Evolutionary conservation across 1,140 invertebrate species (phyloP), one percentile per base, ranked within the genome.

Genomic region (Drosophila mauritiana): DNA sequence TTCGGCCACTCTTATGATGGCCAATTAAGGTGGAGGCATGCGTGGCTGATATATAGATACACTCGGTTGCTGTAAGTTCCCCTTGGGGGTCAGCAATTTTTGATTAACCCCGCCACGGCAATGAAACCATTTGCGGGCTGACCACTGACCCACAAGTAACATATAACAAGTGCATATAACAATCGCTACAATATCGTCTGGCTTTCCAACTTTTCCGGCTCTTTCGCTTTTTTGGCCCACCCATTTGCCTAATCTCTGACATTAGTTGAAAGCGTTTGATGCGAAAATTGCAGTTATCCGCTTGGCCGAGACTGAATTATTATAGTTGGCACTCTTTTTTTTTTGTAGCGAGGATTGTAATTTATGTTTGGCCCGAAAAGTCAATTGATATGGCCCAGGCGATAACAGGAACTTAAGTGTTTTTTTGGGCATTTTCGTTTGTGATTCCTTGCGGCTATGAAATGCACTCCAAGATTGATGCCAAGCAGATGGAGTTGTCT

Each of bases 11-110:
- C 80, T 86, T 82, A 79, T 88, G 83, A 79, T 86, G 80, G 72
- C 75, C 83, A 88, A 86, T 86, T 86, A 86, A 88, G 77, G 68
- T 82, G 62, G 67, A 65, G 80, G 78, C 82, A 86, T 78, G 79
- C 83, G 82, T 80, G 73, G 77, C 17, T 62, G 65, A 62, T 75
- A 69, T 58, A 65, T 39, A 59, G 49, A 56, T 62, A 62, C 22
- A 39, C 45, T 52, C 22, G 51, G 25, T 8, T 43, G 4, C 17
- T 12, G 12, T 20, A 43, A 20, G 42, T 10, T 45, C 37, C 2
- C 54, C 45, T 48, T 51, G 43, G 80, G 62, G 83, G 79, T 86
- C 83, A 86, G 63, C 55, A 79, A 88, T 88, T 88, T 86, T 86
- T 86, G 83, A 86, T 86, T 86, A 86, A 86, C 83, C 83, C 75